Evolutionary conservation across 2,797 vertebrate species (phyloP), one percentile per base, ranked within the genome.

Genomic region (Gobio occitaniae): DNA sequence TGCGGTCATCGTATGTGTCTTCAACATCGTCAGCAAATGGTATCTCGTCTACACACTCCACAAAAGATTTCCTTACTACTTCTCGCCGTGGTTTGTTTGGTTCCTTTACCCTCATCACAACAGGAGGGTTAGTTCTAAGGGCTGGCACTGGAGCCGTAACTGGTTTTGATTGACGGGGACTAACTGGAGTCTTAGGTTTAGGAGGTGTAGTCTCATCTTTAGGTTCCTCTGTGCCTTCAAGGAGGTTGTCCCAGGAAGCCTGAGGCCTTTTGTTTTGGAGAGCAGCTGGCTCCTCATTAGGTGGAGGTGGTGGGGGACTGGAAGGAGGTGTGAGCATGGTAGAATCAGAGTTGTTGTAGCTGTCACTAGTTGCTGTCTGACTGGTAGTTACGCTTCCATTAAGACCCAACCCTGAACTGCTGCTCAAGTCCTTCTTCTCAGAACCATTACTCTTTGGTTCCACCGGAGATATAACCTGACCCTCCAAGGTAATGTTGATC

Each of bases 11-110:
- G 0, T 96, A 98, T 0, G 94, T 94, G 84, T 99, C 98, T 68
- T 99, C 98, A 47, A 98, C 97, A 0, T 99, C 98, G 0, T 99
- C 98, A 0, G 98, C 98, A 82, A 99, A 99, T 0, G 98, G 98
- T 83, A 99, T 99, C 91, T 99, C 98, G 6, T 97, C 98, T 78
- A 99, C 97, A 0, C 96, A 98, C 93, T 99, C 98, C 2, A 97
- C 97, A 3, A 99, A 99, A 0, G 98, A 99, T 88, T 98, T 99
- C 29, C 97, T 94, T 0, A 89, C 90, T 0, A 96, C 94, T 0
- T 95, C 94, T 0, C 91, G 92, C 11, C 90, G 92, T 1, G 94
- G 90, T 29, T 93, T 95, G 79, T 94, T 89, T 0, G 87, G 84
- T 0, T 95, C 86, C 76, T 97, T 96, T 78, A 66, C 81, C 25